Evolutionary conservation across 2,113 vertebrate genomes (phyloP), one percentile per base, ranked within the genome.

Genomic region (Macrotis lagotis): DNA sequence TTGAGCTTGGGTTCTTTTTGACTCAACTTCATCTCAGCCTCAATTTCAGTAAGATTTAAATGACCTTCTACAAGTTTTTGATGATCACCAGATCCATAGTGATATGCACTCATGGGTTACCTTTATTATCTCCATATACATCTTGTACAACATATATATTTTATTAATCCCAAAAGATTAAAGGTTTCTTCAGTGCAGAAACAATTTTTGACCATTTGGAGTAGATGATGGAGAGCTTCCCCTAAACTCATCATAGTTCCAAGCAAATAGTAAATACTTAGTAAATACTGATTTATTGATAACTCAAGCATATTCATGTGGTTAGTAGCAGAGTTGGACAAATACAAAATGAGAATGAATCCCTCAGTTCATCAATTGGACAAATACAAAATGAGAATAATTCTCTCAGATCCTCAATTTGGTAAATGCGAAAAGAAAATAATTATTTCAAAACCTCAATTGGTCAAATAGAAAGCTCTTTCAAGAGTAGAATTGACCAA

Each of bases 221-320:
- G 6, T 22, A 19, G 6, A 2, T 14, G 16, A 0, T 22, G 19
- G 7, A 8, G 16, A 44, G 24, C n/a, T 83, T 11, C 11, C 25
- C 24, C 51, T 52, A 3, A 1, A 3, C 22, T 94, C 31, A 90
- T 12, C 16, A 66, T 25, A 51, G 24, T 9, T 7, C 31, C 90
- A 59, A 88, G 48, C 3, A 89, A 25, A 51, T 8, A 95, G 49
- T 44, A 91, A 48, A 37, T 50, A 0, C 88, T 91, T 44, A 59
- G 1, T 51, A 28, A 31, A 48, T 89, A 50, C 24, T 44, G 0
- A 44, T 59, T 96, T 7, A 91, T 94, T 90, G 55, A 26, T 9
- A 14, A 88, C 26, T 83, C 44, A 44, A 83, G n/a, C 37, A 8
- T 19, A 83, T 2, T 44, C 19, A 83, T 83, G 19, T 37, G n/a